A percentile compares a stretch with the other conserved stretches of the same genome.
phyloP scores from a whole-genome alignment of 1,140 invertebrate genomes.

The Holotrichia oblita region DNA sequence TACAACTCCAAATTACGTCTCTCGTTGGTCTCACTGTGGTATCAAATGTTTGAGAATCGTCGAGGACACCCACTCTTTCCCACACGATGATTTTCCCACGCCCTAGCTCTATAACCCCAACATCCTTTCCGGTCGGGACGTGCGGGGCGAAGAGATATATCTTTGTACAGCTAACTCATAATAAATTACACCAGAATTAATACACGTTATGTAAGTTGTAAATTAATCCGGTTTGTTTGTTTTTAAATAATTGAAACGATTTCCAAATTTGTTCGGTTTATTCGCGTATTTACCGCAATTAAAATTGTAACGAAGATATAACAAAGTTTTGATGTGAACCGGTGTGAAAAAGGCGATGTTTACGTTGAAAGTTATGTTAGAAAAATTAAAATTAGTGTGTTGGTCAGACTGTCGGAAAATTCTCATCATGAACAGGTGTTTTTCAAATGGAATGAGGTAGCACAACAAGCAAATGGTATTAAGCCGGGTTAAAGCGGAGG shows the following conservation, averaged over 20 bases:
- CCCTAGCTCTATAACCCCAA: slow-evolving; percentile 76
- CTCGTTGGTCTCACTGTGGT: slow-evolving; percentile 37
- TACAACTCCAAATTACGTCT: slow-evolving; percentile 49
- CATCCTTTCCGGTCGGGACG: slow-evolving; percentile 69
- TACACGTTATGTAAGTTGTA: slow-evolving; percentile 40
- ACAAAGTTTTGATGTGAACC: not conserved
- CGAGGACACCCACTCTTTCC: slow-evolving; percentile 78
- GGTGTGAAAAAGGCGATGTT: not conserved
- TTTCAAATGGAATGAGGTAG: slow-evolving; percentile 66
- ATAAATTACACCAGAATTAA: slow-evolving; percentile 42
- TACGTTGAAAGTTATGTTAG: not conserved
- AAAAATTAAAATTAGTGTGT: slow-evolving; percentile 51
- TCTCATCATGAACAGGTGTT: slow-evolving; percentile 72
- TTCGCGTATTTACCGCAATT: not conserved
- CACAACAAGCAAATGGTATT: slow-evolving; percentile 39
- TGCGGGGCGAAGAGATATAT: slow-evolving; percentile 51
- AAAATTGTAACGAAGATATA: not conserved
- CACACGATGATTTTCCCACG: slow-evolving; percentile 82
- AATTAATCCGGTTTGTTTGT: slow-evolving; percentile 23
- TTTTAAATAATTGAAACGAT: not conserved
- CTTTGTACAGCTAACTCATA: slow-evolving; percentile 45
- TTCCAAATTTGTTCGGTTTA: not conserved
- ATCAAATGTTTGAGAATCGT: slow-evolving; percentile 68
- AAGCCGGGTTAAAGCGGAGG: slow-evolving; percentile 47
- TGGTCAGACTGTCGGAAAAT: slow-evolving; percentile 71